These are phyloP conservation scores for Odontocolon sp. DNA, from an alignment of 2,888 invertebrate genomes.

Conservation along the genomic window DNA sequence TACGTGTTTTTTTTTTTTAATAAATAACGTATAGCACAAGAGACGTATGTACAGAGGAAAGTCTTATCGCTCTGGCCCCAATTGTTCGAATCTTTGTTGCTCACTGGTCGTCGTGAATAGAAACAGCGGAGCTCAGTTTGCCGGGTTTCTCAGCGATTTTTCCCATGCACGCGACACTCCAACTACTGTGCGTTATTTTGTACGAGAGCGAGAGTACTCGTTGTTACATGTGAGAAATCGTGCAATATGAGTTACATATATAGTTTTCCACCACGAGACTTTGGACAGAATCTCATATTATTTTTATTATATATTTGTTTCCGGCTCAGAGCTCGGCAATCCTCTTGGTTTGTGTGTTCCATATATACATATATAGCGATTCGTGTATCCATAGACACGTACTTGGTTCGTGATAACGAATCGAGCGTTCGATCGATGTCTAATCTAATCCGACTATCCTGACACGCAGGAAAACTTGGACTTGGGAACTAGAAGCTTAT, in stretches of 20 bases:
- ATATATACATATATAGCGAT: too few relatives aligned
- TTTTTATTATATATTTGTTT: too few relatives aligned
- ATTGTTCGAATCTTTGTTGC: constrained; percentile 56
- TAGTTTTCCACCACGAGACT: background rate
- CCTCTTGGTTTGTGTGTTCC: too few relatives aligned
- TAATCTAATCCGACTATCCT: constrained; percentile 51
- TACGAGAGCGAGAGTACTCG: constrained; percentile 10
- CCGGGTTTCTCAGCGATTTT: constrained; percentile 29
- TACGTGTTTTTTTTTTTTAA: background rate
- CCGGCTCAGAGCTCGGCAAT: too few relatives aligned
- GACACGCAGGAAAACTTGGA: too few relatives aligned
- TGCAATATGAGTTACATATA: constrained; percentile 14
- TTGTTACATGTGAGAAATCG: constrained; percentile 26
- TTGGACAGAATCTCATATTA: too few relatives aligned
- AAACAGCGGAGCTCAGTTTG: background rate
- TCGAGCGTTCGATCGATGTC: constrained; percentile 30
- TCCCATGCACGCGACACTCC: constrained; percentile 51
- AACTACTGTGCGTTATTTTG: constrained; percentile 16
- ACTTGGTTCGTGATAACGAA: background rate
- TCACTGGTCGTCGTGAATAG: constrained; percentile 3
- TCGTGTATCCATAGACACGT: too few relatives aligned
- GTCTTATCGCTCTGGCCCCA: constrained; percentile 53
- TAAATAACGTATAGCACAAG: background rate
- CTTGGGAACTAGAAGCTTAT: too few relatives aligned
- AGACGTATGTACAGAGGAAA: constrained; percentile 2